phyloP scores from a whole-genome alignment of 2,113 vertebrate genomes.

The Oriolus oriolus region DNA sequence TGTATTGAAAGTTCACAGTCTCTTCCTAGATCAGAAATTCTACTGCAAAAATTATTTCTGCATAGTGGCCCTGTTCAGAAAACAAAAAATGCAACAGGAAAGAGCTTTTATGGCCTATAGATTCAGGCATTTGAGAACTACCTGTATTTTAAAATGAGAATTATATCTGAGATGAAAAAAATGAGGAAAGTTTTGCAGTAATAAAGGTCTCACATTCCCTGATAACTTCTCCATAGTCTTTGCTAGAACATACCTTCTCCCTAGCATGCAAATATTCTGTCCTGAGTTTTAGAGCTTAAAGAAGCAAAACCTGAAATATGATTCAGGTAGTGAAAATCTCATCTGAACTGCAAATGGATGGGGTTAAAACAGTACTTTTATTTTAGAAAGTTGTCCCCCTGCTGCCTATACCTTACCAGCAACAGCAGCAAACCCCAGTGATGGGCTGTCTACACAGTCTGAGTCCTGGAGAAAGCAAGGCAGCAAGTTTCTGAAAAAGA shows the following conservation, averaged over 20 bases:
- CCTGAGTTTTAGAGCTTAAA: not conserved
- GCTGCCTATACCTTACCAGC: not conserved
- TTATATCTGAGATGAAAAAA: not conserved
- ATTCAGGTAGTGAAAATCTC: not conserved
- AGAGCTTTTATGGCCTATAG: not conserved
- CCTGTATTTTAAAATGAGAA: not conserved
- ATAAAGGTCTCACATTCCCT: not conserved
- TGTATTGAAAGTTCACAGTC: not conserved
- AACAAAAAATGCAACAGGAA: not conserved
- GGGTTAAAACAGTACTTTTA: not conserved
- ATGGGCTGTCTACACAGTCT: not conserved
- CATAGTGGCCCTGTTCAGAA: rapidly evolving
- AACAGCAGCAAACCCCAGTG: not conserved
- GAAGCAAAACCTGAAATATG: not conserved
- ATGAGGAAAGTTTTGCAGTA: not conserved
- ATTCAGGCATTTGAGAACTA: not conserved
- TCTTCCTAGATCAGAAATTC: not conserved
- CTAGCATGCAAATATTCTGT: not conserved
- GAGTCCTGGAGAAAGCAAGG: not conserved
- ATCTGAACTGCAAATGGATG: not conserved
- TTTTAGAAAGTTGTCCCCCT: not conserved
- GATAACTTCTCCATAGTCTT: not conserved
- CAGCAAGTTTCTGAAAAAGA: not conserved
- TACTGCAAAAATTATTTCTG: not conserved
- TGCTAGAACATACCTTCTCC: not conserved